Conservation (phyloP, 2,113 vertebrate genomes). For the Bufo gargarizans region DNA sequence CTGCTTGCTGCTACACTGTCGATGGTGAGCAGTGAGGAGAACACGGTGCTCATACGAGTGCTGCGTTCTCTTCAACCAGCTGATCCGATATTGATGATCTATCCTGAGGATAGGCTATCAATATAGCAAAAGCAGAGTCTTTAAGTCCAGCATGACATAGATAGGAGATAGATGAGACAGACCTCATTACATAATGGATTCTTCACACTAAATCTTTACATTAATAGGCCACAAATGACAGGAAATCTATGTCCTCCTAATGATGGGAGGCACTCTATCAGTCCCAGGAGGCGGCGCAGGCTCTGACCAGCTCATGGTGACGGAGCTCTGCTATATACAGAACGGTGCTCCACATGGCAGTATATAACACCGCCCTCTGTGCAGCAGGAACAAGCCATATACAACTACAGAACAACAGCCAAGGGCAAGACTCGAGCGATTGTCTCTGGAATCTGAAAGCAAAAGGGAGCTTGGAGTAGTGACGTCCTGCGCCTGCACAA, state of each 20-base stretch:
- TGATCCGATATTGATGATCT: too few relatives aligned
- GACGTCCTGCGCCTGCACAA: background rate
- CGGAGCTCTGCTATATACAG: background rate
- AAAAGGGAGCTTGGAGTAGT: background rate
- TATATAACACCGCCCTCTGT: background rate
- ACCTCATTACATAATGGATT: too few relatives aligned
- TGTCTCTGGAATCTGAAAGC: background rate
- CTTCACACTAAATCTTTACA: too few relatives aligned
- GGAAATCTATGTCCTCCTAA: background rate
- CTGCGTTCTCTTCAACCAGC: too few relatives aligned
- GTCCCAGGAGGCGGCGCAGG: background rate
- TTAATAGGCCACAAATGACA: too few relatives aligned
- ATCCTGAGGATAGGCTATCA: too few relatives aligned
- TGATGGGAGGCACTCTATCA: background rate
- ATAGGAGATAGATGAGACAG: too few relatives aligned
- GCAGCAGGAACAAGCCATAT: background rate
- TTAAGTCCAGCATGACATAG: too few relatives aligned
- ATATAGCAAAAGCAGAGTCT: too few relatives aligned
- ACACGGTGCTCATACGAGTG: too few relatives aligned
- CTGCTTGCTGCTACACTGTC: too few relatives aligned
- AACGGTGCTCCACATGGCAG: background rate
- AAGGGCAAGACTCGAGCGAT: background rate
- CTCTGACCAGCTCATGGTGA: background rate
- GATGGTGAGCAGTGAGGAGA: too few relatives aligned
- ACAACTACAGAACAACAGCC: background rate